Evolutionary conservation across 1,140 invertebrate genomes (phyloP).

Genomic region (Rhyacophila brunnea): DNA sequence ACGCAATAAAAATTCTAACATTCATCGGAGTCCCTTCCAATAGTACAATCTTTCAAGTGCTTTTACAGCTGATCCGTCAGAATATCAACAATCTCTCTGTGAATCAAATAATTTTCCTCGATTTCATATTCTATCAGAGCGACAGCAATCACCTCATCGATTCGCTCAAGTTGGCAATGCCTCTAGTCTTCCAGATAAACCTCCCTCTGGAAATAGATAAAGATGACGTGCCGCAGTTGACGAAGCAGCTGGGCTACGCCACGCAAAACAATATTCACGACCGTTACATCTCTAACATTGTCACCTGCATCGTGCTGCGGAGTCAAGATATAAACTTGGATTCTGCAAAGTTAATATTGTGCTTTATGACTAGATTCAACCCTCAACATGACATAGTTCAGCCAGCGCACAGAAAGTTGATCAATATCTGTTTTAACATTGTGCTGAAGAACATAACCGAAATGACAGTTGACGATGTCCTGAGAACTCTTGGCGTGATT

Average conservation of each 20-base stretch:
- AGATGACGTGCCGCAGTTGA: slow-evolving; percentile 49
- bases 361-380: slow-evolving; percentile 51
- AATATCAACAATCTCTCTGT: slow-evolving; percentile 60
- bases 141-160: slow-evolving; percentile 55
- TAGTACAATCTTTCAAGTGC: slow-evolving; percentile 57
- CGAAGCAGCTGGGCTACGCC: slow-evolving; percentile 54
- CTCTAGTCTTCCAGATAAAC: slow-evolving; percentile 61
- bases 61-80: slow-evolving; percentile 60
- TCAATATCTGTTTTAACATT: slow-evolving; percentile 47
- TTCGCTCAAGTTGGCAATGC: slow-evolving; percentile 60
- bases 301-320: slow-evolving; percentile 50
- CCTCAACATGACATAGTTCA: slow-evolving; percentile 38
- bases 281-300: slow-evolving; percentile 36
- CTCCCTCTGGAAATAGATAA: slow-evolving; percentile 54
- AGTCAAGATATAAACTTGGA: slow-evolving; percentile 46
- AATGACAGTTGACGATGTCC: slow-evolving; percentile 48
- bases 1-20: slow-evolving; percentile 56
- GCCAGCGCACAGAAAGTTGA: slow-evolving; percentile 36
- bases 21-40: slow-evolving; percentile 56
- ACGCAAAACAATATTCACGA: slow-evolving; percentile 50
- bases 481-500: slow-evolving; percentile 1
- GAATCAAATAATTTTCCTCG: slow-evolving; percentile 60
- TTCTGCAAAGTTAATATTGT: slow-evolving; percentile 50
- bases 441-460: slow-evolving; percentile 46
- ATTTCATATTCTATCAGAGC: slow-evolving; percentile 55